Evolutionary conservation across 92 coral and sea anemone genomes (phyloP).

Genomic region (Umimayanthus kanabou): DNA sequence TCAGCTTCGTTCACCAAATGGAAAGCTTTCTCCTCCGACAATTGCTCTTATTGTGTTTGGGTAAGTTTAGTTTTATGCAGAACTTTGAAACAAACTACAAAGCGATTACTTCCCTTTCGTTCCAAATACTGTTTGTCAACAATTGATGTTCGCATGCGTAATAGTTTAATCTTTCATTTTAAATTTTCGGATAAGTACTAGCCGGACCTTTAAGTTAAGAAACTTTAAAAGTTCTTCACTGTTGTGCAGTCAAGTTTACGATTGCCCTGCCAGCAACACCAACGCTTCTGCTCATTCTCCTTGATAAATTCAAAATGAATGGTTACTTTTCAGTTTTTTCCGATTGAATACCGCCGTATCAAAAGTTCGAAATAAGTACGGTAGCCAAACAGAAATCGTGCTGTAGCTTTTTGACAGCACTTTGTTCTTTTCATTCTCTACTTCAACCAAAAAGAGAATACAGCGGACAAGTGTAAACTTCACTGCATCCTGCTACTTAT

Average conservation of each 20-base stretch:
- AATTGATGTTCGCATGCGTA: neutral
- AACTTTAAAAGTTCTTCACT: neutral
- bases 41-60: neutral
- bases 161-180: neutral
- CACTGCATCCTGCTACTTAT: neutral
- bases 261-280: neutral
- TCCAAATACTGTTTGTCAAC: neutral
- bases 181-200: neutral
- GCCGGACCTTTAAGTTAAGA: neutral
- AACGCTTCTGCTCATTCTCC: neutral
- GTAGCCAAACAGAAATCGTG: neutral
- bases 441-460: neutral
- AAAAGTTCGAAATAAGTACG: neutral
- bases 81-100: neutral
- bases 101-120: neutral
- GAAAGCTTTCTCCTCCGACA: neutral
- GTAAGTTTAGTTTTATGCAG: neutral
- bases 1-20: too few species aligned
- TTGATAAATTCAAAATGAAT: neutral
- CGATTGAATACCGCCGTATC: neutral
- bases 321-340: neutral
- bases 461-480: neutral
- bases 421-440: neutral
- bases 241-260: neutral
- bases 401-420: too few species aligned